Evolutionary conservation across 2,888 invertebrate species (phyloP).

Genomic region (Unio delphinus): DNA sequence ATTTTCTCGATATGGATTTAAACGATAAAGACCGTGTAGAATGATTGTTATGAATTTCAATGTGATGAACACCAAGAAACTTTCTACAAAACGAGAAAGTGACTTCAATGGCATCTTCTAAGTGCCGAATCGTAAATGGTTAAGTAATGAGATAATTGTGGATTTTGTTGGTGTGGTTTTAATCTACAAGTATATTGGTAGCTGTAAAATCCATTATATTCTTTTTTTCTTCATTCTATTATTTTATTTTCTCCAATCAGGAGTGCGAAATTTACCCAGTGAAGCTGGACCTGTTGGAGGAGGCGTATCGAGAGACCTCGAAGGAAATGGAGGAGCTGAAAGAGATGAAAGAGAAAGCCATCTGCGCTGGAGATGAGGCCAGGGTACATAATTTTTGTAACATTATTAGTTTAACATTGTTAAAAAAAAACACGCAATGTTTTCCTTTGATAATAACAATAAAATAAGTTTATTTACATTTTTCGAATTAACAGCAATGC

Average conservation of each 20-base stretch:
- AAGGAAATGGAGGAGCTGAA: constrained; percentile 37
- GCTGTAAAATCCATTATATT: neutral
- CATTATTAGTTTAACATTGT: no score
- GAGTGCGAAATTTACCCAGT: constrained; percentile 54
- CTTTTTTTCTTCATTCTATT: neutral
- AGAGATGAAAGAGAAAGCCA: constrained; percentile 49
- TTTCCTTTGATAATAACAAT: no score
- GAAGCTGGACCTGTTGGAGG: constrained; percentile 48
- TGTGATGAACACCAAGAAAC: no score
- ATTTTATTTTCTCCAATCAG: constrained; percentile 19
- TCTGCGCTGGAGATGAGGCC: constrained; percentile 40
- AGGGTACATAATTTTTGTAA: constrained; percentile 27
- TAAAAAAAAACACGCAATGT: no score
- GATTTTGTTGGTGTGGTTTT: neutral
- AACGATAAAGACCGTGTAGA: no score
- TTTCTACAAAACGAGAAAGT: no score
- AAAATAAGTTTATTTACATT: no score
- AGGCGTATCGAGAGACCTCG: constrained; percentile 31
- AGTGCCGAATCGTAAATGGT: neutral
- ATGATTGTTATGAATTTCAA: no score
- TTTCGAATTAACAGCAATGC: no score
- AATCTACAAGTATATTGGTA: neutral
- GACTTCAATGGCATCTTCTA: no score
- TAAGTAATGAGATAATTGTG: neutral
- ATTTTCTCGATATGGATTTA: no score